Conservation (phyloP, 2,888 invertebrate genomes). For the Cenopis cana region DNA sequence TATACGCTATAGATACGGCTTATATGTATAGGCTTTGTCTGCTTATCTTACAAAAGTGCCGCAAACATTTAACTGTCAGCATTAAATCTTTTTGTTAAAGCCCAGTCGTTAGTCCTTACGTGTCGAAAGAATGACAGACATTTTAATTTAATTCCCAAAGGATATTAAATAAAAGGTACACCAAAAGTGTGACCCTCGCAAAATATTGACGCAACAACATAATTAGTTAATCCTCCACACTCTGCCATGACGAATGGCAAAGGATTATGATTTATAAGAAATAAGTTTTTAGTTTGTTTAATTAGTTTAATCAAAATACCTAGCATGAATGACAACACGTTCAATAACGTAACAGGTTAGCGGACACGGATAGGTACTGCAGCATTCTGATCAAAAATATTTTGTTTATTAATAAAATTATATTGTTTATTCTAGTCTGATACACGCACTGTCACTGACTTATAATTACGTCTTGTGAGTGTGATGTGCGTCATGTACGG, state of each 20-base stretch:
- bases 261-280: slow-evolving; percentile 45
- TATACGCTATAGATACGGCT: not conserved
- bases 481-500: too few relatives aligned
- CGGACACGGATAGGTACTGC: too few relatives aligned
- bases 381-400: too few relatives aligned
- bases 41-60: not conserved
- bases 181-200: slow-evolving; percentile 40
- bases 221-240: slow-evolving; percentile 63
- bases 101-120: slow-evolving; percentile 2
- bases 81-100: not conserved
- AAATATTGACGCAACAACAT: slow-evolving; percentile 53
- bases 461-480: too few relatives aligned
- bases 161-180: slow-evolving; percentile 27
- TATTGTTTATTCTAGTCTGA: too few relatives aligned
- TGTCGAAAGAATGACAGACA: slow-evolving; percentile 31
- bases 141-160: slow-evolving; percentile 32
- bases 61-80: not conserved
- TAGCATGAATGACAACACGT: not conserved
- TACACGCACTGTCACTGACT: too few relatives aligned
- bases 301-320: not conserved
- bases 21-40: not conserved
- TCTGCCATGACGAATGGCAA: slow-evolving; percentile 50
- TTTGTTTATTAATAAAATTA: too few relatives aligned
- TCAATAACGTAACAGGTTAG: too few relatives aligned
- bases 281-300: not conserved